Evolutionary conservation across 1,140 invertebrate genomes (phyloP).

Genomic region (Heliconius hewitsoni): DNA sequence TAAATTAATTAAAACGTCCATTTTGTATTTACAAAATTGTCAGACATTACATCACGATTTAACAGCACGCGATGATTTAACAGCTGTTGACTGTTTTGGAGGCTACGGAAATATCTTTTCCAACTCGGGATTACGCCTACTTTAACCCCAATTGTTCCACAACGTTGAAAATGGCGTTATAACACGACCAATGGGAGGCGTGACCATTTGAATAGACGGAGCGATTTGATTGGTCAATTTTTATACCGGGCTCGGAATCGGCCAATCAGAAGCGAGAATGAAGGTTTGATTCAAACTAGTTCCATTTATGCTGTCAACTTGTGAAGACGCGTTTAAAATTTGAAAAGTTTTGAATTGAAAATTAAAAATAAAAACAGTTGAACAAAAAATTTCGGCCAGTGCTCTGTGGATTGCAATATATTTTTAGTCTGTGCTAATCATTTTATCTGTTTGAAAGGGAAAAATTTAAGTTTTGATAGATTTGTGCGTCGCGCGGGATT

Average conservation of each 20-base stretch:
- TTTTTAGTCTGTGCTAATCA: constrained; percentile 12
- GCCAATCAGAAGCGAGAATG: constrained; percentile 64
- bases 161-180: constrained; percentile 73
- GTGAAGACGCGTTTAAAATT: constrained; percentile 51
- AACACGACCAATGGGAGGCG: constrained; percentile 71
- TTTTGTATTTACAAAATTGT: constrained; percentile 1
- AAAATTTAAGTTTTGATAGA: constrained; percentile 41
- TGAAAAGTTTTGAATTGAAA: constrained; percentile 22
- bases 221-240: constrained; percentile 53
- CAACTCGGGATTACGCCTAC: constrained; percentile 66
- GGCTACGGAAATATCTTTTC: constrained; percentile 62
- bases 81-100: constrained; percentile 48
- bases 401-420: constrained; percentile 15
- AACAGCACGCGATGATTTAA: constrained; percentile 36
- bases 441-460: neutral
- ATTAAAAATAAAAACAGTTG: constrained; percentile 2
- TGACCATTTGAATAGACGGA: constrained; percentile 45
- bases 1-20: constrained; percentile 6
- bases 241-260: constrained; percentile 41
- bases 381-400: neutral
- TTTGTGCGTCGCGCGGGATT: constrained; percentile 35
- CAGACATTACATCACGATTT: constrained; percentile 16
- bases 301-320: constrained; percentile 63
- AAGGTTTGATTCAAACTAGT: constrained; percentile 73
- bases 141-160: constrained; percentile 71